These are phyloP conservation scores for Noctua comes DNA, from an alignment of 2,888 invertebrate genomes.

Conservation along the genomic window DNA sequence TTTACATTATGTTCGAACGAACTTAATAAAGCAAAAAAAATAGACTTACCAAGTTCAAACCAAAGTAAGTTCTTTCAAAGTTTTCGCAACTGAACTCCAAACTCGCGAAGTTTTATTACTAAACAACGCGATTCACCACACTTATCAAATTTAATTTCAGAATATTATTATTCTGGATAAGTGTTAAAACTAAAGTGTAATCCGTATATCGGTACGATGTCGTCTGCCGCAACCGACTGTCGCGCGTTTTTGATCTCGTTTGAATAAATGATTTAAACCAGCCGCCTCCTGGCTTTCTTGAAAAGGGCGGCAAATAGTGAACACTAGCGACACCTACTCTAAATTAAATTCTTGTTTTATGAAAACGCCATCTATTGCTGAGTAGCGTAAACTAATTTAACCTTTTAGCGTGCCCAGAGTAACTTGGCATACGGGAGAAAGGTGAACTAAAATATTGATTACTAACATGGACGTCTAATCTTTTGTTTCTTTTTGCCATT, in stretches of 20 bases:
- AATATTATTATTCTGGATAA: slow-evolving; percentile 48
- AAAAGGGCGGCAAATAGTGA: slow-evolving; percentile 67
- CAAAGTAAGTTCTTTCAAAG: slow-evolving; percentile 36
- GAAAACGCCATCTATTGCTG: slow-evolving; percentile 75
- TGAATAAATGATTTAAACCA: slow-evolving; percentile 85
- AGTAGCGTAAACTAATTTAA: slow-evolving; percentile 65
- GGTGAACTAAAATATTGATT: slow-evolving; percentile 19
- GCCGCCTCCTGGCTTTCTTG: slow-evolving; percentile 72
- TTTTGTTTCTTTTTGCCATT: neutral
- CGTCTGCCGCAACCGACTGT: slow-evolving; percentile 77
- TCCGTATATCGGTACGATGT: slow-evolving; percentile 46
- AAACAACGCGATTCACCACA: slow-evolving; percentile 54
- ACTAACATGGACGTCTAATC: slow-evolving; percentile 3
- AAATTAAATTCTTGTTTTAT: neutral
- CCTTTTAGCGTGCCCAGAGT: neutral
- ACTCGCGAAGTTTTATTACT: slow-evolving; percentile 40
- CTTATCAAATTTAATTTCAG: slow-evolving; percentile 46
- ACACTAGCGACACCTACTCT: slow-evolving; percentile 73
- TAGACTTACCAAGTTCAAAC: slow-evolving; percentile 52
- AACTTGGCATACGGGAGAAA: neutral
- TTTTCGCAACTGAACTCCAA: slow-evolving; percentile 44
- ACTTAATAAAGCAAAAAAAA: neutral
- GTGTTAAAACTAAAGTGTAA: slow-evolving; percentile 40
- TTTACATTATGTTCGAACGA: neutral
- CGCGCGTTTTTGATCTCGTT: slow-evolving; percentile 87